Base-by-base conservation (phyloP, 2,888 invertebrate genomes). In the Scaptodrosophila latifasciaeformis region DNA sequence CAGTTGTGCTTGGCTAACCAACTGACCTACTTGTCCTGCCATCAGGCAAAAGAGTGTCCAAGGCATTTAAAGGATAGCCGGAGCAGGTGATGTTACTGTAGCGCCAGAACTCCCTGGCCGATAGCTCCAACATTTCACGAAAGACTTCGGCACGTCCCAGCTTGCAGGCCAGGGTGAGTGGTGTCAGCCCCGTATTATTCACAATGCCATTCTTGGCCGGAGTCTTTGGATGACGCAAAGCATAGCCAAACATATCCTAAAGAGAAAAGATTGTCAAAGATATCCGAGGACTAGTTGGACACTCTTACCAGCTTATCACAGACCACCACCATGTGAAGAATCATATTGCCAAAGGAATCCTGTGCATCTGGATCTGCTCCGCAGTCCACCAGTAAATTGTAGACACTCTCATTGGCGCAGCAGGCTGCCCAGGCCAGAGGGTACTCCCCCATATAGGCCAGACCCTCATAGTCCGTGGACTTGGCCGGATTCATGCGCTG, bases 31-130 rank as follows among this genome's bases (percentile, higher is more conserved):
- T 99, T 64, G 98, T 98, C 70, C 94, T 90, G 48, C 99, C 99
- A 87, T 96, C 95, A 3, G 97, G 96, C 54, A 96, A 88, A 56
- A 99, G 90, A 0, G 99, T 99, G 85, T 99, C 99, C 76, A 99
- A 88, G 1, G 97, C 97, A 85, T 96, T 97, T 48, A 99, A 88
- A 0, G 98, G 98, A 86, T 99, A 99, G 2, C 96, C 97, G 0
- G 98, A 97, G 86, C 99, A 99, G 7, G 97, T 97, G 71, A 99
- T 97, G 84, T 99, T 99, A 82, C 97, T 97, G 88, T 98, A 99
- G 47, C 98, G 89, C 99, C 99, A 99, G 87, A 99, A 97, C 87
- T 98, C 99, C 84, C 95, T 90, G 10, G 94, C 93, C 7, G 94
- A 96, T 6, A 99, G 89, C 85, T 99, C 99, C 86, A 99, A 89